phyloP scores from a whole-genome alignment of 2,113 vertebrate species.

The Hemichromis elongatus region DNA sequence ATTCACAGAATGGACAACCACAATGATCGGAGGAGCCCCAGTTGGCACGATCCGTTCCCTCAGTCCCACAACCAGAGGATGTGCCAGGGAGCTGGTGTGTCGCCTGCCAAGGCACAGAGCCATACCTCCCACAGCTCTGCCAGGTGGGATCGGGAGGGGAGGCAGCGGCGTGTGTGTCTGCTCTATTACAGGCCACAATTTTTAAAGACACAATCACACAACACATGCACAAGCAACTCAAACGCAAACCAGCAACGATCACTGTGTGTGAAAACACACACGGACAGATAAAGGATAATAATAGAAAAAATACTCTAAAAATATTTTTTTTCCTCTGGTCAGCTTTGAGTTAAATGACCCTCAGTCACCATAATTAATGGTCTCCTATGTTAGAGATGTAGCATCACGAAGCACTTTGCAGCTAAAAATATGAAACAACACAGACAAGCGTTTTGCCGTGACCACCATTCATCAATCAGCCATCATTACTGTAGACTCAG shows the following conservation, averaged over 20 bases:
- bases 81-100: slow-evolving; percentile 52
- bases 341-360: neutral
- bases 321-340: neutral
- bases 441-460: neutral
- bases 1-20: slow-evolving; percentile 38
- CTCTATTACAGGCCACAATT: slow-evolving; percentile 19
- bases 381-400: neutral
- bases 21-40: slow-evolving; percentile 62
- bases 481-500: neutral
- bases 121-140: slow-evolving; percentile 53
- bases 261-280: neutral
- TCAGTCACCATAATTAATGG: slow-evolving; percentile 6
- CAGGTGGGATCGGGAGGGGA: slow-evolving; percentile 43
- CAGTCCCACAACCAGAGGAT: slow-evolving; percentile 16
- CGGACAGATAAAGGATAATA: neutral
- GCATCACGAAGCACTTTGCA: neutral
- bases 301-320: neutral
- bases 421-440: neutral
- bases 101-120: slow-evolving; percentile 55
- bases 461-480: slow-evolving; percentile 23
- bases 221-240: neutral
- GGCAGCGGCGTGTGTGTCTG: slow-evolving; percentile 17
- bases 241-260: neutral
- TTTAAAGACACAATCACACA: slow-evolving; percentile 18
- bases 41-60: slow-evolving; percentile 44